Evolutionary conservation across 2,113 vertebrate genomes (phyloP).

Genomic region (Ptychochromis oligacanthus): DNA sequence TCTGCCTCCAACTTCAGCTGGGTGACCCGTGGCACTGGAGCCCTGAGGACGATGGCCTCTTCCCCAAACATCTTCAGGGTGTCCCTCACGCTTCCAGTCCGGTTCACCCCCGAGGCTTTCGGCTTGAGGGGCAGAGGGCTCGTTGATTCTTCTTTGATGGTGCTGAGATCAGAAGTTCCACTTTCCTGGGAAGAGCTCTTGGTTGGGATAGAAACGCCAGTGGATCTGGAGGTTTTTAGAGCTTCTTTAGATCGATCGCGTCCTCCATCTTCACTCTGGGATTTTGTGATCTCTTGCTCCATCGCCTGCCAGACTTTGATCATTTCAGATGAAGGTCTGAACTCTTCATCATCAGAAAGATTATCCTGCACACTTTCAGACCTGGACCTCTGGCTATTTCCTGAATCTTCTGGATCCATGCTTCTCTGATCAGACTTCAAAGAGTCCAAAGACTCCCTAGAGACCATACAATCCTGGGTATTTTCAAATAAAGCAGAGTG

Average conservation of each 20-base stretch:
- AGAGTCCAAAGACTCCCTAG: conserved; percentile 25
- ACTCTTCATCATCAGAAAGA: conserved; percentile 75
- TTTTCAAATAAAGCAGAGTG: neutral
- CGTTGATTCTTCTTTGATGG: conserved; percentile 71
- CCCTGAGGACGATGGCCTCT: conserved; percentile 26
- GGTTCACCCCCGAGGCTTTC: neutral
- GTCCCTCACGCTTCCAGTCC: conserved; percentile 50
- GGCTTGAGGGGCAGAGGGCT: conserved; percentile 49
- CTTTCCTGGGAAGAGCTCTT: conserved; percentile 4
- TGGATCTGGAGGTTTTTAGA: neutral
- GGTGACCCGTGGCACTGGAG: conserved; percentile 56
- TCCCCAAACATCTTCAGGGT: conserved; percentile 29
- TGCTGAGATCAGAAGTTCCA: conserved; percentile 70
- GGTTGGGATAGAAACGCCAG: accelerated
- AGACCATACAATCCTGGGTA: neutral
- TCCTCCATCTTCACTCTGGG: conserved; percentile 20
- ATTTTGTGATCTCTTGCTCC: conserved; percentile 68
- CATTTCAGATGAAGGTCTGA: conserved; percentile 84
- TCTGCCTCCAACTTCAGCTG: conserved; percentile 71
- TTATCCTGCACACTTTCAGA: conserved; percentile 14
- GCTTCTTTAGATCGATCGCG: neutral
- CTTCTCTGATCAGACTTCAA: conserved; percentile 19
- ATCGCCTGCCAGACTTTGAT: conserved; percentile 85
- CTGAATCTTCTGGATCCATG: conserved; percentile 18
- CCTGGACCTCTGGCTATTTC: conserved; percentile 10